phyloP scores from a whole-genome alignment of 2,888 invertebrate genomes.

The Synanthedon tipuliformis region DNA sequence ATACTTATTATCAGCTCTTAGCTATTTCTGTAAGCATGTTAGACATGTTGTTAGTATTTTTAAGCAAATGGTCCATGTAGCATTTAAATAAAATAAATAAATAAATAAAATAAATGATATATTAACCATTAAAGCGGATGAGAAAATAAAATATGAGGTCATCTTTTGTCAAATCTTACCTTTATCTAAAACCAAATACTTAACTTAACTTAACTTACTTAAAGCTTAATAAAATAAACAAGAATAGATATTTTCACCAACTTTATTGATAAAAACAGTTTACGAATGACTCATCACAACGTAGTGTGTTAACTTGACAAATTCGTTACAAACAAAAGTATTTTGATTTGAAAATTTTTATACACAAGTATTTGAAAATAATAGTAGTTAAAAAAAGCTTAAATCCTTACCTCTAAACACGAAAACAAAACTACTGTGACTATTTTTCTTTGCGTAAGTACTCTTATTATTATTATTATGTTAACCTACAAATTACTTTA shows the following conservation, averaged over 20 bases:
- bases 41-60: too few species aligned
- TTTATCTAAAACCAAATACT: too few species aligned
- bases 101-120: too few species aligned
- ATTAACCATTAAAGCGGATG: too few species aligned
- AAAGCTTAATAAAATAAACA: background rate
- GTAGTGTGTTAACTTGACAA: conserved; percentile 35
- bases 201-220: too few species aligned
- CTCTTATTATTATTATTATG: conserved; percentile 2
- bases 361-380: background rate
- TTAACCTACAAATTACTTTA: too few species aligned
- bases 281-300: conserved; percentile 63
- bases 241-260: conserved; percentile 18
- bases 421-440: conserved; percentile 25
- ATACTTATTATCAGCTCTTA: too few species aligned
- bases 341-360: background rate
- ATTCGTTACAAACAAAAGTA: conserved; percentile 13
- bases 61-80: too few species aligned
- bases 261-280: conserved; percentile 50
- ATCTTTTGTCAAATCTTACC: too few species aligned
- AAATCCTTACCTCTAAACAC: background rate
- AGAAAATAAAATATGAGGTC: too few species aligned
- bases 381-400: background rate
- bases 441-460: conserved; percentile 15
- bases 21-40: too few species aligned
- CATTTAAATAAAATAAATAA: too few species aligned